Evolutionary conservation across 2,113 vertebrate genomes (phyloP).

Genomic region (Aldabrachelys gigantea): DNA sequence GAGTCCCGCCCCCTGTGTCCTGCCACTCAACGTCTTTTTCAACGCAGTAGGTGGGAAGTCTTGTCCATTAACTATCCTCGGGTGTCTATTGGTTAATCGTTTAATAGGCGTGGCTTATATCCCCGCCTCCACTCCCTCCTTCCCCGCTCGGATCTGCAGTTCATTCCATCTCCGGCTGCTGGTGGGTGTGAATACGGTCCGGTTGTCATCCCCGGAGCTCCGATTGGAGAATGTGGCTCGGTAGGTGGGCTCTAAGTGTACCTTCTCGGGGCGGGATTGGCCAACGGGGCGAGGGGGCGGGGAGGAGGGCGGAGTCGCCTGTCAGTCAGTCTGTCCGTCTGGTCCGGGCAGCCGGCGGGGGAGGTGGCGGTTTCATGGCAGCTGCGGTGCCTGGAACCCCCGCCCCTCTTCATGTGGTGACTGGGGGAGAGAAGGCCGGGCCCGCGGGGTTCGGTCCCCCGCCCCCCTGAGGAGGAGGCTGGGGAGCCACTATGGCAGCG

Average conservation of each 20-base stretch:
- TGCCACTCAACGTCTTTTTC: not conserved
- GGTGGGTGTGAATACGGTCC: not conserved
- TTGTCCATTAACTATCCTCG: fast-evolving
- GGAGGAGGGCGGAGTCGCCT: not conserved
- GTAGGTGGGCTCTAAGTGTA: not conserved
- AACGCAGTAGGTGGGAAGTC: fast-evolving
- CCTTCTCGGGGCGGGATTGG: not conserved
- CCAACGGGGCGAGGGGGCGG: not conserved
- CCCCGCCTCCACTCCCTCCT: not conserved
- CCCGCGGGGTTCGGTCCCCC: not conserved
- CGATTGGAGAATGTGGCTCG: not conserved
- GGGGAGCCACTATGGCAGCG: not conserved
- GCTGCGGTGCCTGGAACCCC: not conserved
- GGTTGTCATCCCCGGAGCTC: not conserved
- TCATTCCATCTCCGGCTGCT: not conserved
- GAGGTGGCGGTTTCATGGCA: not conserved
- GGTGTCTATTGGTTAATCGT: fast-evolving
- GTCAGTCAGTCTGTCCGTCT: not conserved
- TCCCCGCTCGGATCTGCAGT: not conserved
- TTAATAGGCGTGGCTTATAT: not conserved
- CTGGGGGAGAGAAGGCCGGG: not conserved
- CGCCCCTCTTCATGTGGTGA: not conserved
- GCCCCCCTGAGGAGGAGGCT: not conserved
- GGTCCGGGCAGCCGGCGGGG: not conserved
- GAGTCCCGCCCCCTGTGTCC: fast-evolving